Evolutionary conservation across 2,888 invertebrate species (phyloP).

Genomic region (Latrodectus hesperus): DNA sequence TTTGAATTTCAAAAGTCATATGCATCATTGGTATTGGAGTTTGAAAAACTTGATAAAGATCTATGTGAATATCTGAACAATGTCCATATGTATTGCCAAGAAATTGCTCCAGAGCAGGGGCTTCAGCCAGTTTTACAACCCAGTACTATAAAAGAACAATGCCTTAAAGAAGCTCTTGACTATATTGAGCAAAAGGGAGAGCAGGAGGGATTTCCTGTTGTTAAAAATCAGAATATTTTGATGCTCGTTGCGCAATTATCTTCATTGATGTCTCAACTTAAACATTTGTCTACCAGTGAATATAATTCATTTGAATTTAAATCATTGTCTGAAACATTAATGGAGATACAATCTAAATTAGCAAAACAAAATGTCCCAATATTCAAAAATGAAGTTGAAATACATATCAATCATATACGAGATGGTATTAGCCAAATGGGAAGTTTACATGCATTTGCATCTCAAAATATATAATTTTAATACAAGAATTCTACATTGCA

Average conservation of each 20-base stretch:
- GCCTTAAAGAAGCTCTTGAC: constrained; percentile 87
- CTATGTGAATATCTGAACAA: constrained; percentile 89
- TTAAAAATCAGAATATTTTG: constrained; percentile 78
- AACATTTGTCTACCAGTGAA: constrained; percentile 76
- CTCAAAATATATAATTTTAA: constrained; percentile 49
- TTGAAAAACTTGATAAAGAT: constrained; percentile 92
- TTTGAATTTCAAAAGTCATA: constrained; percentile 94
- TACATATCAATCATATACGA: constrained; percentile 92
- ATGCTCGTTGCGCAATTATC: constrained; percentile 90
- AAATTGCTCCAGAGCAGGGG: constrained; percentile 91
- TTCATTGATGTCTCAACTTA: constrained; percentile 89
- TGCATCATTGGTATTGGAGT: constrained; percentile 87
- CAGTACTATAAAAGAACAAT: constrained; percentile 89
- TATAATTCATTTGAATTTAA: constrained; percentile 90
- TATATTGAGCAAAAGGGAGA: constrained; percentile 80
- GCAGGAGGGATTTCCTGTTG: constrained; percentile 66
- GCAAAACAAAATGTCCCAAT: constrained; percentile 82
- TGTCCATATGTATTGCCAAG: constrained; percentile 87
- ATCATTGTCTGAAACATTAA: constrained; percentile 92
- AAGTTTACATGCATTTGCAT: constrained; percentile 71
- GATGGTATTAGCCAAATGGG: constrained; percentile 71
- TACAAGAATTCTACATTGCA: neutral
- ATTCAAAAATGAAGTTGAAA: constrained; percentile 87
- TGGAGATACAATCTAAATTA: constrained; percentile 88
- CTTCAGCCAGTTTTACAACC: constrained; percentile 89